A percentile compares a stretch with the other conserved stretches of the same genome.
Evolutionary conservation across 2,797 vertebrate species (phyloP).

Genomic region (Triplophysa bombifrons): DNA sequence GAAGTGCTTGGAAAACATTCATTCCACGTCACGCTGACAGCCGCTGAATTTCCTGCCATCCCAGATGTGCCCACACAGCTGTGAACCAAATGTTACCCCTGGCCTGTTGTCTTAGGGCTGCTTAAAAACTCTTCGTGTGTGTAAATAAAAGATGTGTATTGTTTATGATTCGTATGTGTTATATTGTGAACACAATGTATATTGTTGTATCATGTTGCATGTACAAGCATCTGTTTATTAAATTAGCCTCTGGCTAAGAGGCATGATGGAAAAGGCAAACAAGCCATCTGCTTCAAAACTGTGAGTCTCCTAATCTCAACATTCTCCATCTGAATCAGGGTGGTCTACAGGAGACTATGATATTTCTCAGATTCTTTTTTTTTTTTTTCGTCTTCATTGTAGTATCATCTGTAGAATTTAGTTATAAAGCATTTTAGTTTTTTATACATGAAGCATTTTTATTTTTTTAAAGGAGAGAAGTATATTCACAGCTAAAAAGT

Average conservation of each 20-base stretch:
- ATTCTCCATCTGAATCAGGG: conserved; percentile 23
- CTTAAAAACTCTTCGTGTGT: conserved; percentile 64
- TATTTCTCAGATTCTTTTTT: conserved; percentile 3
- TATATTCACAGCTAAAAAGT: too few relatives aligned
- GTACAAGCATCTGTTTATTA: conserved; percentile 5
- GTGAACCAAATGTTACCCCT: conserved; percentile 82
- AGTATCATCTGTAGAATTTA: too few relatives aligned
- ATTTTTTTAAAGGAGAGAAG: too few relatives aligned
- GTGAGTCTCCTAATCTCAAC: conserved; percentile 12
- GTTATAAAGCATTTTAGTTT: too few relatives aligned
- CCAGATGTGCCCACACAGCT: conserved; percentile 89
- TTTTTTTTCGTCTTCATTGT: neutral
- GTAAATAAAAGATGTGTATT: neutral
- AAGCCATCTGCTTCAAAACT: conserved; percentile 24
- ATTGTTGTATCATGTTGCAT: neutral
- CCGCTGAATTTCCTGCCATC: conserved; percentile 83
- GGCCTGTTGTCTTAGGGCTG: conserved; percentile 63
- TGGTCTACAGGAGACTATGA: conserved; percentile 23
- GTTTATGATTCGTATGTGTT: neutral
- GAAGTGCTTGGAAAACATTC: conserved; percentile 77
- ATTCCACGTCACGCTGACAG: conserved; percentile 77
- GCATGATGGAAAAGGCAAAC: conserved; percentile 29
- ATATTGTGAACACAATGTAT: conserved; percentile 4
- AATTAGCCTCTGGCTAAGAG: neutral
- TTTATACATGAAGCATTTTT: too few relatives aligned